Evolutionary conservation across 2,797 vertebrate genomes (phyloP), one percentile per base, ranked within the genome.

Genomic region (Sebastes hubbsi): DNA sequence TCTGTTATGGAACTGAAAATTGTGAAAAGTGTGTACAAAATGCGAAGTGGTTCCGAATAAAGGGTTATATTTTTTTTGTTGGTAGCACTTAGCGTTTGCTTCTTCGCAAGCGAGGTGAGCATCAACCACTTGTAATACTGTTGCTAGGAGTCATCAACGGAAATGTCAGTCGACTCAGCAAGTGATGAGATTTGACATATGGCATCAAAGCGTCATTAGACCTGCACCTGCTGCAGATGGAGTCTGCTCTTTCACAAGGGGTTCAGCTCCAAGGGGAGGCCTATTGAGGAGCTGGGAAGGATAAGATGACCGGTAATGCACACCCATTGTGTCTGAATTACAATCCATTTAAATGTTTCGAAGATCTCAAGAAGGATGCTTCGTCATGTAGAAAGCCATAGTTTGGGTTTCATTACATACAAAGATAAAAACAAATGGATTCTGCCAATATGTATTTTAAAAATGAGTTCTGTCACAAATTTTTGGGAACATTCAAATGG

Each of bases 141-240:
- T 96, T 96, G 95, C 96, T 96, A 95, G 93, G 95, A 94, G 93
- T 95, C 93, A 91, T 95, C 94, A 95, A 95, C 94, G 93, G 94
- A 98, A 98, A 98, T 97, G 97, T 97, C 97, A 97, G 88, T 96
- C 95, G 88, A 96, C 97, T 95, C 97, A 98, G 97, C 96, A 96
- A 97, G 97, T 95, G 96, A 97, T 96, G 96, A 96, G 96, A 96
- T 96, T 96, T 99, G 97, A 97, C 97, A 99, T 98, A 97, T 97
- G 96, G 97, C 97, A 97, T 98, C 97, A 98, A 97, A 97, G 96
- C 95, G 91, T 97, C 97, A 96, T 98, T 98, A 97, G 96, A 96
- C 95, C 92, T 91, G 95, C 94, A 96, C 96, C 97, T 97, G 97
- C 96, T 96, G 95, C 94, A 97, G 94, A 96, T 91, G 87, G 95